Percentiles rank a stretch among this genome's conserved stretches.
These are phyloP conservation scores for Echinarachnius parma DNA, from an alignment of 53 echinoderm and acorn worm species.

Conservation along the genomic window DNA sequence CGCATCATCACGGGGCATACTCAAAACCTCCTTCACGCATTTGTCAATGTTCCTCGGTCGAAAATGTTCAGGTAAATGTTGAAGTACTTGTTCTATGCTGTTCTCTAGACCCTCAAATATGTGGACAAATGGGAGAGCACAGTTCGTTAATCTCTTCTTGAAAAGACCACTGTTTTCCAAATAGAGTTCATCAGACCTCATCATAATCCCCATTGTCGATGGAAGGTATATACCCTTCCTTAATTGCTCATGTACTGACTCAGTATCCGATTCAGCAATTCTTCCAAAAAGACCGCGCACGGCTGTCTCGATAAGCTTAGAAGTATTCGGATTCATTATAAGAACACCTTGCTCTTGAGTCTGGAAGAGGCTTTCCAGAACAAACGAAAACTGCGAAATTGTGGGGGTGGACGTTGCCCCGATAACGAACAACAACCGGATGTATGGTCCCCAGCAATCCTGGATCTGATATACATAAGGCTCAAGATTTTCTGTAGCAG, in stretches of 20 bases:
- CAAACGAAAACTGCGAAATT: conserved; percentile 33
- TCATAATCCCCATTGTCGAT: background rate
- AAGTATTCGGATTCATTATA: conserved; percentile 32
- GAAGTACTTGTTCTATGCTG: background rate
- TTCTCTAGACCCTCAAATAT: background rate
- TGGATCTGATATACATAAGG: conserved; percentile 28
- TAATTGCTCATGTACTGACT: no score
- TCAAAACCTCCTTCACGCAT: conserved; percentile 8
- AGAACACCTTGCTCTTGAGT: no score
- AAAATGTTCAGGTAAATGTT: background rate
- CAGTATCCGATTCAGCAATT: background rate
- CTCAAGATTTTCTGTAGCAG: background rate
- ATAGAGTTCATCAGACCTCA: conserved; percentile 2
- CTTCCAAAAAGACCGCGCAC: background rate
- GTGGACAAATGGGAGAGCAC: background rate
- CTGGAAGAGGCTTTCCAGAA: conserved; percentile 21
- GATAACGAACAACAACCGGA: conserved; percentile 8
- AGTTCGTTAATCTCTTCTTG: background rate
- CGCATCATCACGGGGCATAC: background rate
- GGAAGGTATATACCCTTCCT: conserved; percentile 19
- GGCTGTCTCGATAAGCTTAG: background rate
- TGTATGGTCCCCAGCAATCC: conserved; percentile 15
- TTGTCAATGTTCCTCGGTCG: background rate
- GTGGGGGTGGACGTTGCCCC: conserved; percentile 39
- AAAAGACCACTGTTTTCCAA: background rate